Percentiles rank a stretch among this genome's conserved stretches.
Evolutionary conservation across 2,113 vertebrate species (phyloP).

Genomic region (Ciconia stormi): DNA sequence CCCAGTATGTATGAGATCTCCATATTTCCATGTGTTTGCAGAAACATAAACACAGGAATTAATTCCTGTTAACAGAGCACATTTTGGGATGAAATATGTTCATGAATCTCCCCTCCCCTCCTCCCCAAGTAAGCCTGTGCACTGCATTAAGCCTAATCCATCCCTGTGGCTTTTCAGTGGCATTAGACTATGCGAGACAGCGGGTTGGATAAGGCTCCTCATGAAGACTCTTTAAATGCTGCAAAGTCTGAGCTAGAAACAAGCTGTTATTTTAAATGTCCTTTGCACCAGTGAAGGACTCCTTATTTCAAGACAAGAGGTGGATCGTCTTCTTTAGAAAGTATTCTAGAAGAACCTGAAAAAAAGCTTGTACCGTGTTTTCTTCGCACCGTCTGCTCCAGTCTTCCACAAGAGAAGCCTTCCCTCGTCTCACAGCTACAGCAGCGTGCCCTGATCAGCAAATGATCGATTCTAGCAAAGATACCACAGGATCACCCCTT

Average conservation of each 20-base stretch:
- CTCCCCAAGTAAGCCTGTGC: not conserved
- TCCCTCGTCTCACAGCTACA: not conserved
- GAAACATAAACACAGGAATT: not conserved
- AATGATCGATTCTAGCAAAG: not conserved
- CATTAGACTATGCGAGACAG: fast-evolving
- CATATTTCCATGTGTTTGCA: not conserved
- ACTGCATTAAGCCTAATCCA: not conserved
- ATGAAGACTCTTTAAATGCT: not conserved
- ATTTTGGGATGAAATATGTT: not conserved
- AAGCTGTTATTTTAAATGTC: not conserved
- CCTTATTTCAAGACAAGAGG: not conserved
- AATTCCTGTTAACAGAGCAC: not conserved
- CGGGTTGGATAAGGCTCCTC: not conserved
- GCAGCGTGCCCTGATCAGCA: not conserved
- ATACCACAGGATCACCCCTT: not conserved
- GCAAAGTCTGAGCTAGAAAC: not conserved
- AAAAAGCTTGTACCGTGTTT: not conserved
- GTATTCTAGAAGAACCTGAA: not conserved
- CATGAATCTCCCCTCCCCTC: not conserved
- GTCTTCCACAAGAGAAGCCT: not conserved
- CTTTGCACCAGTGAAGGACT: not conserved
- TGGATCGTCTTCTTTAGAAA: not conserved
- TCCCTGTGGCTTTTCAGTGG: not conserved
- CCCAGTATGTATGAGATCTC: not conserved
- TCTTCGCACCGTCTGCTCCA: not conserved